These are phyloP conservation scores for Holacanthella duospinosa DNA, from an alignment of 2,888 invertebrate genomes.

Conservation along the genomic window DNA sequence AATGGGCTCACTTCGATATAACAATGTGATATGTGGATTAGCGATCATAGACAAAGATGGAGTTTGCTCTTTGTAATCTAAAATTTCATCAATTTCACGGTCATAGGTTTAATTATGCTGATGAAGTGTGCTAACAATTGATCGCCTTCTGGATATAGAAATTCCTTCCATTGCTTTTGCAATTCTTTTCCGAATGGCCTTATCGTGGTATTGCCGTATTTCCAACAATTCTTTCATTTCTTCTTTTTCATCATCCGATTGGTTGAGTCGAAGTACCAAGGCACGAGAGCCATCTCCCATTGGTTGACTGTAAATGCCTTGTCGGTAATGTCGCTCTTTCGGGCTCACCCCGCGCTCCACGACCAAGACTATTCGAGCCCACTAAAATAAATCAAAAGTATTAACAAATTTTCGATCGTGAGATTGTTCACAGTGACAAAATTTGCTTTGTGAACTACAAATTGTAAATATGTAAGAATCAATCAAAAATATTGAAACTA, in stretches of 20 bases:
- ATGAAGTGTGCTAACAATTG: slow-evolving; percentile 12
- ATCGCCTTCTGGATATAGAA: slow-evolving; percentile 2
- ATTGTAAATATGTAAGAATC: too few relatives aligned
- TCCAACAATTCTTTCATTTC: slow-evolving; percentile 88
- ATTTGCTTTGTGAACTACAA: too few relatives aligned
- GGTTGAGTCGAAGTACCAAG: slow-evolving; percentile 74
- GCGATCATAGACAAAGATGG: too few relatives aligned
- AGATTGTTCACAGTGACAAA: too few relatives aligned
- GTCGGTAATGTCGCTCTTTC: slow-evolving; percentile 67
- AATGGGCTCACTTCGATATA: too few relatives aligned
- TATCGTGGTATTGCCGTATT: slow-evolving; percentile 75
- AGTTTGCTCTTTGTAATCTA: too few relatives aligned
- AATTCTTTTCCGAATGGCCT: slow-evolving; percentile 60
- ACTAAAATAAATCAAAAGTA: slow-evolving; percentile 53
- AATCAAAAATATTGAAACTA: too few relatives aligned
- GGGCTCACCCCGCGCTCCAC: slow-evolving; percentile 95
- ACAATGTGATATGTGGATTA: too few relatives aligned
- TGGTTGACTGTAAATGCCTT: slow-evolving; percentile 85
- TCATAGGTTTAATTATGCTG: not conserved
- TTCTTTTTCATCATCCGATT: slow-evolving; percentile 82
- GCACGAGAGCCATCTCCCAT: slow-evolving; percentile 81
- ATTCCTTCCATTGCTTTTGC: slow-evolving; percentile 37
- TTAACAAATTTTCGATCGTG: too few relatives aligned
- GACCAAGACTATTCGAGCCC: slow-evolving; percentile 94
- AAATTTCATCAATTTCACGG: too few relatives aligned